Base-by-base conservation (phyloP, 2,797 vertebrate genomes). In the Typhlichthys eigenmanni region DNA sequence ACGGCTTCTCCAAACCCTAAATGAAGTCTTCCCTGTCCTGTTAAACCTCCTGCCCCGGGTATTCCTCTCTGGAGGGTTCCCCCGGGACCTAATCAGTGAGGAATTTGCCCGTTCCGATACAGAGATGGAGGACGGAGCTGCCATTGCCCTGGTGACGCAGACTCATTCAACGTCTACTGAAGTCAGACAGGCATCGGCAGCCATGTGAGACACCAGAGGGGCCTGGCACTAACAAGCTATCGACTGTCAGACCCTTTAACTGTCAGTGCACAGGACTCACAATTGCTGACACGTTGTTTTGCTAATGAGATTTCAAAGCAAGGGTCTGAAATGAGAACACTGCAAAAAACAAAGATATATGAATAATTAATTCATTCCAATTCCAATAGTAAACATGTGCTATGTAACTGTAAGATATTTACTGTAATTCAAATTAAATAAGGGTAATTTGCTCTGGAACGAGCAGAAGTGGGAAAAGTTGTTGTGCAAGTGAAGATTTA, bases 21-120 rank as follows among this genome's bases (percentile, higher is more conserved):
- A 65, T 59, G 62, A 70, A 47, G 19, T 13, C 62, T 66, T 60
- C 14, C 52, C 17, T 9, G 6, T 56, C 53, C 32, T 48, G 24
- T 17, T 61, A 45, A 13, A 43, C 60, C 45, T 67, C 51, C 68
- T 60, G 70, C 69, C 61, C 53, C 50, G 53, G 14, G 56, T 75
- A 56, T 67, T 47, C 63, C 29, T 52, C 14, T 34, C 52, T 32
- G 13, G 57, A 64, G 17, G 52, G 12, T 47, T 81, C 75, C 58
- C 49, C 38, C 0, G 73, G 60, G 82, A 80, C 58, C 68, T 85
- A 70, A 76, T 78, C 78, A 73, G 63, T 62, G 64, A 74, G 64
- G 34, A 64, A 62, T 51, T 51, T 60, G 62, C 60, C 69, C 69
- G 63, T 50, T 67, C 48, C 54, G 60, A 68, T 56, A 47, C 58